phyloP scores from a whole-genome alignment of 2,797 vertebrate species.

The Chromobotia macracanthus region DNA sequence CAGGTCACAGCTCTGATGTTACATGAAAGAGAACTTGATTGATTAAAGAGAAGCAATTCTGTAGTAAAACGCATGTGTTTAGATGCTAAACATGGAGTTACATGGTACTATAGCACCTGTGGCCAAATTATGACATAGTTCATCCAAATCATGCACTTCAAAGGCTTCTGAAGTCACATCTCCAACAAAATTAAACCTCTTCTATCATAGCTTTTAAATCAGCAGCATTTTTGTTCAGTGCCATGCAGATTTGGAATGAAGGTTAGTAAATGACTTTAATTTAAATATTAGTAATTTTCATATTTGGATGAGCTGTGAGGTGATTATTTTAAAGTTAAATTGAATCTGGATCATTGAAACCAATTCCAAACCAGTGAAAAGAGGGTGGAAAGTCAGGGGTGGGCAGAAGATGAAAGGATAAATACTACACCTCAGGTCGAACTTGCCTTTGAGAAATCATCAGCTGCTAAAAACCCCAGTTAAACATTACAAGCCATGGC shows the following conservation, averaged over 20 bases:
- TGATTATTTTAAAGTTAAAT: neutral
- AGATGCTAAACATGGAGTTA: neutral
- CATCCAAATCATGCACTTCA: too few relatives aligned
- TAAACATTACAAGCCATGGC: conserved; percentile 16
- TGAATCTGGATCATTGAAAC: conserved; percentile 17
- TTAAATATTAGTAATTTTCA: too few relatives aligned
- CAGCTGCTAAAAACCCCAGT: conserved; percentile 17
- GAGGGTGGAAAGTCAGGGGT: neutral
- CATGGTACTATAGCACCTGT: neutral
- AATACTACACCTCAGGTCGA: conserved; percentile 19
- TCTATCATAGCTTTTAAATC: too few relatives aligned
- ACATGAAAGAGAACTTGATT: conserved; percentile 7
- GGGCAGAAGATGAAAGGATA: neutral
- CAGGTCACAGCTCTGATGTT: conserved; percentile 66
- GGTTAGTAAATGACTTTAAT: neutral
- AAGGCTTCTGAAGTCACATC: too few relatives aligned
- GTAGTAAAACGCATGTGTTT: neutral
- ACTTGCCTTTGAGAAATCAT: conserved; percentile 24
- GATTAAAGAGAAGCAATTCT: neutral
- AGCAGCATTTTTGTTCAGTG: too few relatives aligned
- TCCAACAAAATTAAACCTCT: too few relatives aligned
- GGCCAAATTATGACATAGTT: neutral
- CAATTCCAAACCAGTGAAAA: neutral
- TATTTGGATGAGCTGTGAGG: too few relatives aligned
- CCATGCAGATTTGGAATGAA: neutral